Base-by-base conservation (phyloP, 2,888 invertebrate species). In the Sesia apiformis region DNA sequence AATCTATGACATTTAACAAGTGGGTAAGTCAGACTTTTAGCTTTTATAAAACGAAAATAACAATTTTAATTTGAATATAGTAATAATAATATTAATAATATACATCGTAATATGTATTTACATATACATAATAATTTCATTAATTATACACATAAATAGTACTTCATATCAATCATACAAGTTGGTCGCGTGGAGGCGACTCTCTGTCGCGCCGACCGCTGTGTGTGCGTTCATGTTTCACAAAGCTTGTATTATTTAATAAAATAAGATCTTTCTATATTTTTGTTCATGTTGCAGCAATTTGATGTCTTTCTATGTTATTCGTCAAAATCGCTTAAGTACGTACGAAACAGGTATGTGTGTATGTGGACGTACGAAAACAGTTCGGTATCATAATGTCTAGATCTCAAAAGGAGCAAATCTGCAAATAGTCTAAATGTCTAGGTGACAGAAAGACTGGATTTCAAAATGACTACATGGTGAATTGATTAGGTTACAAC, bases 11-110 rank as follows among this genome's bases (percentile, higher is more conserved):
- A 72, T 72, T 57, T 69, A 87, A 88, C 87, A 86, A 86, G 79
- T 82, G 80, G 82, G 83, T 58, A 79, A 88, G 88, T 89, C 89
- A 88, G 88, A 88, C 89, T 88, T 88, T 86, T 80, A 84, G 81
- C 81, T 78, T 84, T 82, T 76, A 77, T 70, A 84, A 86, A 84
- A 81, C 73, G 81, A 74, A 74, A 78, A 76, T 85, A 86, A 86
- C 85, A 84, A 84, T 84, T 84, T 84, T 79, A 86, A 78, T 81
- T 40, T 82, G 81, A 76, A 86, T 82, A 86, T 75, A 84, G 79
- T 78, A 74, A 74, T 64, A 84, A 80, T 78, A 74, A 74, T 64
- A 66, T 52, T 61, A 61, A 62, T 81, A 84, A 84, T 82, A 86
- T 86, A 87, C 84, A 88, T 83, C 74, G 78, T 72, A 82, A 83